Conservation (phyloP, 1,140 invertebrate genomes). For the Drosophila sturtevanti region DNA sequence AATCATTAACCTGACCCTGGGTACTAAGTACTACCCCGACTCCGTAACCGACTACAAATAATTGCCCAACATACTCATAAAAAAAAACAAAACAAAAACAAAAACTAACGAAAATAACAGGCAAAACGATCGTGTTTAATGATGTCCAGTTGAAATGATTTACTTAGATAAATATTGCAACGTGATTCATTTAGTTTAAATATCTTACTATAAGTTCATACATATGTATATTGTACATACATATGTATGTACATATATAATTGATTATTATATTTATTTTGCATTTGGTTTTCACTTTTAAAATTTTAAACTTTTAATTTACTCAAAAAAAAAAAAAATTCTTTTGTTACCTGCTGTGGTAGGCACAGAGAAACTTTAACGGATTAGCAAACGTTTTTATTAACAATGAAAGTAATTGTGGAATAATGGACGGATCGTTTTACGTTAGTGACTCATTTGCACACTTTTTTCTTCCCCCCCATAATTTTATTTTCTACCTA, state of each 20-base stretch:
- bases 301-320: not conserved
- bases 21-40: not conserved
- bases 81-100: slow-evolving; percentile 38
- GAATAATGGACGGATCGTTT: not conserved
- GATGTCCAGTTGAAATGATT: slow-evolving; percentile 29
- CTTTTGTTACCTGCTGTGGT: not conserved
- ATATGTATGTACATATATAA: not conserved
- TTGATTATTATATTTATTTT: not conserved
- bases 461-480: too few species aligned
- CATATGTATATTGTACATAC: too few species aligned
- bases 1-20: slow-evolving; percentile 77
- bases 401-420: slow-evolving; percentile 35
- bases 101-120: slow-evolving; percentile 14
- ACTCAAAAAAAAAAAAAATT: not conserved
- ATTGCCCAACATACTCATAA: slow-evolving; percentile 70
- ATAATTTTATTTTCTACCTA: not conserved
- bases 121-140: slow-evolving; percentile 7
- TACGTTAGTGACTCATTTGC: slow-evolving; percentile 24
- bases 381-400: slow-evolving; percentile 9
- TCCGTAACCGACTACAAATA: slow-evolving; percentile 30
- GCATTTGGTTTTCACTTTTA: slow-evolving; percentile 60
- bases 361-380: slow-evolving; percentile 27
- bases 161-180: slow-evolving; percentile 51
- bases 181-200: slow-evolving; percentile 21
- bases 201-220: not conserved